Percentiles rank a stretch among this genome's conserved stretches.
Conservation (phyloP, 2,797 vertebrate species). For the Onychomys leucogaster region DNA sequence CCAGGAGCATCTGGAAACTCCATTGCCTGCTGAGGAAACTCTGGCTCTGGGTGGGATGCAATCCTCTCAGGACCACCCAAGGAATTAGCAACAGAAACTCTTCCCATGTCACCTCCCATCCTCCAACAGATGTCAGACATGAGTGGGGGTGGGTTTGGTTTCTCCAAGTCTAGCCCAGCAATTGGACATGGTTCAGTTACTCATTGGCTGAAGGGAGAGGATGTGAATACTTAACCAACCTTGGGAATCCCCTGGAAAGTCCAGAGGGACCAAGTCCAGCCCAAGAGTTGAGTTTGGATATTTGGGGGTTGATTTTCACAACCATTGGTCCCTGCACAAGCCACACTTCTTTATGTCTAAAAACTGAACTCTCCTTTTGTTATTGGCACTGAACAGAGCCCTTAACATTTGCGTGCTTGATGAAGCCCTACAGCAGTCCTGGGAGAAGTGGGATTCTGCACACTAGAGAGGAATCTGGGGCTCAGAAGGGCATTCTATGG, state of each 20-base stretch:
- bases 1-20: not conserved
- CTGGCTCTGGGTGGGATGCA: not conserved
- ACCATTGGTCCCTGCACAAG: not conserved
- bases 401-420: not conserved
- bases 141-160: not conserved
- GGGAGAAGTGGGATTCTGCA: not conserved
- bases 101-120: accelerated
- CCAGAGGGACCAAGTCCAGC: constrained; percentile 38
- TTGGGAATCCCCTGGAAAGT: constrained; percentile 72
- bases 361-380: not conserved
- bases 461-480: not conserved
- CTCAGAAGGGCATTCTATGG: not conserved
- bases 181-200: constrained; percentile 33
- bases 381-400: not conserved
- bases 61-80: not conserved
- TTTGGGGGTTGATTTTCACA: constrained; percentile 41
- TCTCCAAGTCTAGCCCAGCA: constrained; percentile 43
- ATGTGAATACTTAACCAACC: constrained; percentile 51
- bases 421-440: not conserved
- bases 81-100: not conserved
- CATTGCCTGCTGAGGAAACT: not conserved
- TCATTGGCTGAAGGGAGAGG: constrained; percentile 62
- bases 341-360: not conserved
- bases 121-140: not conserved
- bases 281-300: not conserved